These are phyloP conservation scores for Leptinotarsa tumamoca DNA, from an alignment of 2,888 invertebrate genomes.

Conservation along the genomic window DNA sequence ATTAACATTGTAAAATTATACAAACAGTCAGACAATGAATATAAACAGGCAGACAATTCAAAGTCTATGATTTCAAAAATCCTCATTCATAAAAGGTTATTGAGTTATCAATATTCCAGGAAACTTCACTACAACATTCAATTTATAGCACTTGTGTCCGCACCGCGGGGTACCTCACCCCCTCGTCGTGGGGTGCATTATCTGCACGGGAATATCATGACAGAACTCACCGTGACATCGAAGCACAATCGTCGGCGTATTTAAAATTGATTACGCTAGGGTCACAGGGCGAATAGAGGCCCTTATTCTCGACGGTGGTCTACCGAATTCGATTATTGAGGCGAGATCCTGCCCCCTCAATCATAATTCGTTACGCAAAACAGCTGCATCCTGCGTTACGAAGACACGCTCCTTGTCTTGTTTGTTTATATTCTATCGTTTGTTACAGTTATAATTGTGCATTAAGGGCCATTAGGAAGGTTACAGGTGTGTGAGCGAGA, in stretches of 20 bases:
- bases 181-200: constrained; percentile 29
- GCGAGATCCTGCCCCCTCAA: constrained; percentile 46
- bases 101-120: constrained; percentile 15
- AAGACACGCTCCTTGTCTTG: constrained; percentile 19
- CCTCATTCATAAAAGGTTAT: neutral
- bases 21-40: too few relatives aligned
- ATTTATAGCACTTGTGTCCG: constrained; percentile 17
- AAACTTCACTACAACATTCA: neutral
- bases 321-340: constrained; percentile 35
- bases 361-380: constrained; percentile 63
- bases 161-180: constrained; percentile 8
- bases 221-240: constrained; percentile 38
- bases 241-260: constrained; percentile 40
- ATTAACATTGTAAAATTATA: too few relatives aligned
- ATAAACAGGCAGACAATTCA: too few relatives aligned
- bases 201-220: constrained; percentile 40
- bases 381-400: constrained; percentile 54
- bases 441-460: neutral
- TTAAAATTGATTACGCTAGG: constrained; percentile 68
- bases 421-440: constrained; percentile 16
- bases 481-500: neutral
- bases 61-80: too few relatives aligned
- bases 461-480: neutral
- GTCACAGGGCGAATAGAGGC: constrained; percentile 54
- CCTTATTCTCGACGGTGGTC: constrained; percentile 39